Conservation (phyloP, 2,113 vertebrate species). For the Sturnus vulgaris region DNA sequence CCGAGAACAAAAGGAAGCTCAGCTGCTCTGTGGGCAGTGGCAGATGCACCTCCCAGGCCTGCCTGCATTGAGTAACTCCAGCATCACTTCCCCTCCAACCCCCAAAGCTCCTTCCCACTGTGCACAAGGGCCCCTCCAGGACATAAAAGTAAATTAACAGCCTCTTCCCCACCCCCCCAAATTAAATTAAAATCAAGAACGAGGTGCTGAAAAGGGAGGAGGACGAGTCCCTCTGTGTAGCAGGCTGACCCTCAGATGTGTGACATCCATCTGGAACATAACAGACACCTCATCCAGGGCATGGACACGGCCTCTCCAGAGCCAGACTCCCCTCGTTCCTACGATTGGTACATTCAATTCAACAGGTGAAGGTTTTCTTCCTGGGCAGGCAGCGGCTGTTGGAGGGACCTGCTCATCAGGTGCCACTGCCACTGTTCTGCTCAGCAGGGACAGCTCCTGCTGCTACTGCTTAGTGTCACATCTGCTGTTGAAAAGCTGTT, state of each 20-base stretch:
- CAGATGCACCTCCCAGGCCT: not conserved
- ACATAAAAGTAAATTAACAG: not conserved
- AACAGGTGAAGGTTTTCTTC: not conserved
- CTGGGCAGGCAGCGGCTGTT: not conserved
- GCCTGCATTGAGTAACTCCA: not conserved
- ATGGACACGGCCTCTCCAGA: not conserved
- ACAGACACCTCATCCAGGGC: not conserved
- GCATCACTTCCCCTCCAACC: not conserved
- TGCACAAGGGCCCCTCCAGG: not conserved
- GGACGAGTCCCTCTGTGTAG: not conserved
- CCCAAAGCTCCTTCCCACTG: not conserved
- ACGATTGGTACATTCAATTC: not conserved
- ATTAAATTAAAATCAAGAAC: not conserved
- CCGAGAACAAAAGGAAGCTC: not conserved
- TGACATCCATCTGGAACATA: not conserved
- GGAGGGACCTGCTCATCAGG: not conserved
- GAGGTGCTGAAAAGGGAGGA: not conserved
- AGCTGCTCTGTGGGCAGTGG: not conserved
- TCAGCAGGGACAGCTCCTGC: not conserved
- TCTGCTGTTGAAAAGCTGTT: conserved; percentile 86
- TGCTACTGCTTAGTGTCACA: conserved; percentile 77
- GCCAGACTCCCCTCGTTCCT: not conserved
- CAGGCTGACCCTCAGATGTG: not conserved
- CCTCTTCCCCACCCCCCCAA: not conserved
- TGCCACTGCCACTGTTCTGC: not conserved